Base-by-base conservation (phyloP, 2,888 invertebrate genomes). In the Cylloceria caligata region DNA sequence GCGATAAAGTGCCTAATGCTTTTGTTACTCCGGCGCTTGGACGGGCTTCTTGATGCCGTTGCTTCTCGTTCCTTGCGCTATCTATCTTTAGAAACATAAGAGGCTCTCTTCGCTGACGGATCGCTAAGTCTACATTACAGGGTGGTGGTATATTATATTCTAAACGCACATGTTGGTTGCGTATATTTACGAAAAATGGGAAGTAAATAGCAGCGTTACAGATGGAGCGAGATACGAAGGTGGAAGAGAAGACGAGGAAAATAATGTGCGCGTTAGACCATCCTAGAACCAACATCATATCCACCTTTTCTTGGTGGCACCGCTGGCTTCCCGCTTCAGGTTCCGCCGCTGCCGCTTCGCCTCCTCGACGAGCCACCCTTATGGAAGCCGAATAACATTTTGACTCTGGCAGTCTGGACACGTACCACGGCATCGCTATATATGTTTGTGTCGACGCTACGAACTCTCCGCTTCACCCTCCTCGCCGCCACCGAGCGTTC, bases 391-490 rank as follows among this genome's bases (percentile, higher is more conserved):
- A 85, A 84, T 85, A 81, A 83, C 83, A 77, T 85, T 85, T 82
- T 84, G 79, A 80, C 77, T 86, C 84, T 79, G 79, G 68, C 78
- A 87, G 86, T 87, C 87, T 78, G 79, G 64, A 83, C 87, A 87
- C 87, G 87, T 87, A 84, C 81, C 78, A 78, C 84, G 78, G 81
- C 81, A 83, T 84, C 81, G 86, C 83, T 82, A 83, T 85, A 84
- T 85, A 78, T 80, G 78, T 77, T 39, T 80, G 69, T 75, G 80
- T 65, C 64, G 65, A 72, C 82, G 73, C 27, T 83, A 64, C 73
- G 74, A 80, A 80, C 79, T 73, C 79, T 72, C 65, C 72, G 60
- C 34, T 80, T 67, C 74, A 69, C 52, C 72, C 73, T 62, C 55
- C 52, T 47, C 71, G 69, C 42, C 55, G 45, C 30, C 34, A 16